Evolutionary conservation across 2,113 vertebrate species (phyloP).

Genomic region (Pluvianellus socialis): DNA sequence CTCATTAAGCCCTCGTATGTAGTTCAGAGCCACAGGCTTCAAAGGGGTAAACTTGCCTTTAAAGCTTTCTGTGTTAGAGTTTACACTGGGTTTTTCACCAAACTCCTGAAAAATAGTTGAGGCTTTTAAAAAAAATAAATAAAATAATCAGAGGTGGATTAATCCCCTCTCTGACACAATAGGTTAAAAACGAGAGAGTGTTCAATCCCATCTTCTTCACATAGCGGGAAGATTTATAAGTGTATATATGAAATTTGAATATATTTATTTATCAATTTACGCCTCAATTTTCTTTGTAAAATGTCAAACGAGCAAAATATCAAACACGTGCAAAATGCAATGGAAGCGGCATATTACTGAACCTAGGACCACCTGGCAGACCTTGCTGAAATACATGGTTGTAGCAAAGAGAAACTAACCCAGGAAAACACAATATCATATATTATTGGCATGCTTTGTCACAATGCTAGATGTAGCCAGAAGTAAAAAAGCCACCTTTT

Average conservation of each 20-base stretch:
- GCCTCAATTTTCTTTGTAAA: background rate
- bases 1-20: constrained; percentile 8
- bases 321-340: background rate
- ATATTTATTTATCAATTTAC: background rate
- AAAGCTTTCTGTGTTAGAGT: constrained; percentile 8
- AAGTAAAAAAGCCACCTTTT: background rate
- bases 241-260: background rate
- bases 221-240: background rate
- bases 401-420: background rate
- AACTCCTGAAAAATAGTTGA: background rate
- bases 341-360: background rate
- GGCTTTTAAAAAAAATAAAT: background rate
- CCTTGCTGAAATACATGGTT: background rate
- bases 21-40: constrained; percentile 25
- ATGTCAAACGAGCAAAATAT: background rate
- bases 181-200: background rate
- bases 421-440: background rate
- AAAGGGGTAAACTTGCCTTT: constrained; percentile 14
- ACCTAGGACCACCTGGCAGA: background rate
- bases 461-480: background rate
- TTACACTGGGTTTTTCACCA: background rate
- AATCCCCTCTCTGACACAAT: background rate
- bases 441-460: background rate
- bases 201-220: background rate
- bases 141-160: background rate